Evolutionary conservation across 2,113 vertebrate species (phyloP).

Genomic region (Sakesphorus luctuosus): DNA sequence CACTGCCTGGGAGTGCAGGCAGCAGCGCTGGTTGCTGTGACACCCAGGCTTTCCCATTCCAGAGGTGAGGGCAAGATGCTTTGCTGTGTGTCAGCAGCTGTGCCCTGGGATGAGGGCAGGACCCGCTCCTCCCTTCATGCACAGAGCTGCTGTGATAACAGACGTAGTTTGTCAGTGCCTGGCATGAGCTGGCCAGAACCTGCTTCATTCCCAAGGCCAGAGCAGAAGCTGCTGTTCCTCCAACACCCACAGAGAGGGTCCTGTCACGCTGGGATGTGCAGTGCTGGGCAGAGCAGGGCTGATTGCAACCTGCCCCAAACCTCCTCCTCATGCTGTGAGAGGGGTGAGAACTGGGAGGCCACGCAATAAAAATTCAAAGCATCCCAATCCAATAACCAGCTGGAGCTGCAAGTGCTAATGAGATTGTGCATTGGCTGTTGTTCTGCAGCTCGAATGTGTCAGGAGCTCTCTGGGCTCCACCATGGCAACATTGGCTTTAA

Average conservation of each 20-base stretch:
- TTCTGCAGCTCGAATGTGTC: slow-evolving; percentile 33
- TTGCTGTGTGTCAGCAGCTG: neutral
- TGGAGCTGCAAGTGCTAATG: slow-evolving; percentile 52
- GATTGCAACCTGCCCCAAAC: neutral
- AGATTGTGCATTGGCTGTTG: slow-evolving; percentile 4
- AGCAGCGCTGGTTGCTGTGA: accelerated
- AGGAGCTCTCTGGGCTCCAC: slow-evolving; percentile 13
- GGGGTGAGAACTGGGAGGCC: neutral
- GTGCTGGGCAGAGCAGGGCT: neutral
- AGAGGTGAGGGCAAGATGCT: neutral
- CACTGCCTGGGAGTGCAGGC: neutral
- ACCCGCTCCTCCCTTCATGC: neutral
- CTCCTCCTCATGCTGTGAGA: accelerated
- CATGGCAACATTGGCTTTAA: slow-evolving; percentile 59
- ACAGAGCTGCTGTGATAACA: neutral
- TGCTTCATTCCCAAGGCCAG: neutral
- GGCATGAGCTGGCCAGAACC: neutral
- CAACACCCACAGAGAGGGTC: neutral
- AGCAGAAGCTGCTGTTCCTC: neutral
- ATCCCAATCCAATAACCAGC: slow-evolving; percentile 21
- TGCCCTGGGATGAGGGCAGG: neutral
- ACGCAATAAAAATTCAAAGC: neutral
- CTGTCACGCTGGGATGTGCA: accelerated
- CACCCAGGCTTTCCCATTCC: neutral
- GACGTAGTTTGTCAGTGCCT: neutral